These are phyloP conservation scores for Saguinus imperator DNA, from an alignment of 2,113 vertebrate genomes.

Conservation along the genomic window DNA sequence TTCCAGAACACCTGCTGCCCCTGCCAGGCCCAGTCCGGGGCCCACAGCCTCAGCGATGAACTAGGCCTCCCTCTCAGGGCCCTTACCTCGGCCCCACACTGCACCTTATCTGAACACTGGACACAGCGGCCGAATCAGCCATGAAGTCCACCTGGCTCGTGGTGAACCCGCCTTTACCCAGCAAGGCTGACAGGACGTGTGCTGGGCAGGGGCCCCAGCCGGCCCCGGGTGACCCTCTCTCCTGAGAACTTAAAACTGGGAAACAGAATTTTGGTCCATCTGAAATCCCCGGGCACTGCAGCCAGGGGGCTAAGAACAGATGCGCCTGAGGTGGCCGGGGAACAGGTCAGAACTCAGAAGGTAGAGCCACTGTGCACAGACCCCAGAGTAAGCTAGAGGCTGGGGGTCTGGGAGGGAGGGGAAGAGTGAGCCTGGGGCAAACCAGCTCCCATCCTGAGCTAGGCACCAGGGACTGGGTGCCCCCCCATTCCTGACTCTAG, in stretches of 20 bases:
- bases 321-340: neutral
- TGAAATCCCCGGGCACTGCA: neutral
- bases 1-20: neutral
- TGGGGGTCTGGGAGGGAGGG: neutral
- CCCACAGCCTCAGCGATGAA: rapidly evolving
- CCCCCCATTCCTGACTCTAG: neutral
- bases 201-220: neutral
- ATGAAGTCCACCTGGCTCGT: rapidly evolving
- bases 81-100: no score
- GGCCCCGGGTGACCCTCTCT: neutral
- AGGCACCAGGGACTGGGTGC: neutral
- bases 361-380: rapidly evolving
- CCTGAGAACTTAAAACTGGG: neutral
- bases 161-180: neutral
- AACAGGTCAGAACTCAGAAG: neutral
- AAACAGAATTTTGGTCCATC: neutral
- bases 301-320: neutral
- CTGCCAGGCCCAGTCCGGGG: neutral
- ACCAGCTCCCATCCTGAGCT: neutral
- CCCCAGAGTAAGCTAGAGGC: neutral
- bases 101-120: neutral
- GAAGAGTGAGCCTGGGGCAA: neutral
- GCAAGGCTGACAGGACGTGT: rapidly evolving
- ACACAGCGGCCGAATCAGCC: neutral
- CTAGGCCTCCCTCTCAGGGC: neutral